Evolutionary conservation across 2,888 invertebrate genomes (phyloP).

Genomic region (Labia minor): DNA sequence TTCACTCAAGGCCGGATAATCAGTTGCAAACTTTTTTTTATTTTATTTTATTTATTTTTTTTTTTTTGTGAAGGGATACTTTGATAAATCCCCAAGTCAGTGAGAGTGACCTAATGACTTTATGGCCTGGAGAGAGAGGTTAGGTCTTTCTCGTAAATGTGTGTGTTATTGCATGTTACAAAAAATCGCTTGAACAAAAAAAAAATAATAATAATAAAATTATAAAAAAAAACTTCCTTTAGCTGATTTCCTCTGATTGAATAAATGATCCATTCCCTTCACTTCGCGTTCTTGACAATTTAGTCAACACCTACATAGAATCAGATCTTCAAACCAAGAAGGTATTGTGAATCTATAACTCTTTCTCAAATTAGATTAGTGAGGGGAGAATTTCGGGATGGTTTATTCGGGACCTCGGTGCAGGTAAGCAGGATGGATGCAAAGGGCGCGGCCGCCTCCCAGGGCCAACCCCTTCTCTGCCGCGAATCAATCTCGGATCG

Average conservation of each 20-base stretch:
- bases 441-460: background rate
- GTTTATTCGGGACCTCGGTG: background rate
- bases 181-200: background rate
- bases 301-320: background rate
- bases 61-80: background rate
- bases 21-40: no score
- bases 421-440: constrained; percentile 14
- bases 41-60: no score
- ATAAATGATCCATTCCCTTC: background rate
- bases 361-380: background rate
- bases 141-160: background rate
- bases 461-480: background rate
- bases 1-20: constrained; percentile 14
- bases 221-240: no score
- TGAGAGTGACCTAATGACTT: no score
- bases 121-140: background rate
- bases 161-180: constrained; percentile 6
- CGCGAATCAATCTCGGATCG: constrained; percentile 5
- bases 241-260: background rate
- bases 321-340: background rate
- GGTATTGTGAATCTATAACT: background rate
- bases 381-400: background rate
- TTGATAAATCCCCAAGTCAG: background rate
- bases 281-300: background rate
- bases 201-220: no score